A percentile compares a stretch with the other conserved stretches of the same genome.
phyloP scores from a whole-genome alignment of 2,113 vertebrate genomes.

The Chlorodrepanis virens region DNA sequence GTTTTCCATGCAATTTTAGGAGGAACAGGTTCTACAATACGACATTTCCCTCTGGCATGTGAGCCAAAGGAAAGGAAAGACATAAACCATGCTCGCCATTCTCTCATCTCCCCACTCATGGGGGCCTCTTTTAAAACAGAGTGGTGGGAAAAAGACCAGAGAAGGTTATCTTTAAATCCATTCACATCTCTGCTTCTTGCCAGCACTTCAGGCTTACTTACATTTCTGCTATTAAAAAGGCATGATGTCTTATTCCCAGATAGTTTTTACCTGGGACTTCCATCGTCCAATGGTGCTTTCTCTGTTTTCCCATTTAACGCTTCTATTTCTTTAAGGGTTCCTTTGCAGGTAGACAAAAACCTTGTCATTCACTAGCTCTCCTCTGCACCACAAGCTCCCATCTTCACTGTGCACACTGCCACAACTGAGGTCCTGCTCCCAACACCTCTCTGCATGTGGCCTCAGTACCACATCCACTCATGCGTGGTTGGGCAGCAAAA shows the following conservation, averaged over 20 bases:
- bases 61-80: background rate
- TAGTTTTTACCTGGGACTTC: too few relatives aligned
- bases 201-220: background rate
- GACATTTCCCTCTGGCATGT: background rate
- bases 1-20: background rate
- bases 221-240: background rate
- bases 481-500: background rate
- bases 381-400: background rate
- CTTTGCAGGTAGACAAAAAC: background rate
- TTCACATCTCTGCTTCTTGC: background rate
- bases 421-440: background rate
- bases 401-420: fast-evolving
- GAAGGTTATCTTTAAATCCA: background rate
- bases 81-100: background rate
- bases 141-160: background rate
- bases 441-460: fast-evolving
- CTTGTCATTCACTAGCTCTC: background rate
- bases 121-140: background rate
- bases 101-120: background rate
- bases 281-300: background rate
- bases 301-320: background rate
- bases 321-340: background rate
- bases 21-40: background rate
- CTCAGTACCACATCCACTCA: fast-evolving
- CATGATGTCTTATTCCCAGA: background rate